Base-by-base conservation (phyloP, 2,888 invertebrate species). In the Eilema sororculum region DNA sequence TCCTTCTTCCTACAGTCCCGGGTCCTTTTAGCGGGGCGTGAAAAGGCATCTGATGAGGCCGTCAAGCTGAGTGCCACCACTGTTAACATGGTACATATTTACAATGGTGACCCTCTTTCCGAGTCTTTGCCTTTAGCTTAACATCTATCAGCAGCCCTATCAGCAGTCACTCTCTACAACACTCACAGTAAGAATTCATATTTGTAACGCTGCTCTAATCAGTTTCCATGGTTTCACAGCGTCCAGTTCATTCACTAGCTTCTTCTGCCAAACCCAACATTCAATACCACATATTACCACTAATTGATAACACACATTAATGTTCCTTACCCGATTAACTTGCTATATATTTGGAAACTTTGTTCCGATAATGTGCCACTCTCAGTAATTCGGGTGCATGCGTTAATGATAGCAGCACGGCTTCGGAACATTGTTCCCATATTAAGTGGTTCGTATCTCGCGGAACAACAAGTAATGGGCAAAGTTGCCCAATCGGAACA, bases 331-430 rank as follows among this genome's bases (percentile, higher is more conserved):
- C 9, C 30, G 30, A 20, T 30, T 10, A 60, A n/a, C 0, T 1
- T 61, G 22, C 33, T 33, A 22, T 22, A 1, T 12, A 61, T 61
- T 61, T 22, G 12, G 12, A 22, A 61, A 33, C 22, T 61, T 61
- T 61, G 22, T 61, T n/a, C 61, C 22, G 33, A 61, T 61, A 61
- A 61, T 61, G 33, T 61, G 12, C n/a, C 22, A 61, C 13, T 61
- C 20, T 61, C 30, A 33, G 61, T 33, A 13, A 61, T 61, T 61
- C 61, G 61, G 33, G 33, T 61, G 33, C 60, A 61, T 61, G 60
- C 30, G 60, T 60, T 33, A 60, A 60, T 33, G 30, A 33, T 61
- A 22, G 13, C 20, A 33, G 30, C 1, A n/a, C 60, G 22, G 33
- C 33, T 33, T 33, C 13, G 12, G 33, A 61, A 22, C 33, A 61